Evolutionary conservation across 1,140 invertebrate species (phyloP).

Genomic region (Adoxophyes honmai): DNA sequence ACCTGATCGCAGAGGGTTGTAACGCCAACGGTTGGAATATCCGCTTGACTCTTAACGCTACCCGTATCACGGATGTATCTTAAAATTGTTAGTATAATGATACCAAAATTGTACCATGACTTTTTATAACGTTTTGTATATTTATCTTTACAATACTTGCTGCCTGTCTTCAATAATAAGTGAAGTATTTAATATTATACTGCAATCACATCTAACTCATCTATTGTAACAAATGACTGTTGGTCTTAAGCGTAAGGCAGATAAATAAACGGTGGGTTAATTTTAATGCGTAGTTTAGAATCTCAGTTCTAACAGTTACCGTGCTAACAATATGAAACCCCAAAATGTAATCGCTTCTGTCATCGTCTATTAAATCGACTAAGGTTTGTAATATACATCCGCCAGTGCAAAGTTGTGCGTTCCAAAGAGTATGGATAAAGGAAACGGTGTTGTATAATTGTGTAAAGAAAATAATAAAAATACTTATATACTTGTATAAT

Average conservation of each 20-base stretch:
- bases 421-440: constrained; percentile 71
- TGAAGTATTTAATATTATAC: constrained; percentile 2
- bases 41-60: not conserved
- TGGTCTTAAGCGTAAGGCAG: not conserved
- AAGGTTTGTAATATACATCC: not conserved
- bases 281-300: constrained; percentile 7
- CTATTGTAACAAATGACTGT: not conserved
- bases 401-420: constrained; percentile 51
- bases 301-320: constrained; percentile 9
- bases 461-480: constrained; percentile 65
- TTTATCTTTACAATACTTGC: constrained; percentile 24
- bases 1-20: not conserved
- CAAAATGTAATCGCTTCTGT: not conserved
- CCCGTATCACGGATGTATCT: not conserved
- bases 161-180: constrained; percentile 10
- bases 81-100: constrained; percentile 19
- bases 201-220: not conserved
- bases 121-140: constrained; percentile 49
- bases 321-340: not conserved
- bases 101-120: constrained; percentile 56
- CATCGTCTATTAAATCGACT: constrained; percentile 15
- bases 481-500: constrained; percentile 68
- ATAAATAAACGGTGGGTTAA: not conserved
- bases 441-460: constrained; percentile 69
- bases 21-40: not conserved